These are phyloP conservation scores for Trachythela sp. DNA, from an alignment of 64 coral and sea anemone genomes.

Conservation along the genomic window DNA sequence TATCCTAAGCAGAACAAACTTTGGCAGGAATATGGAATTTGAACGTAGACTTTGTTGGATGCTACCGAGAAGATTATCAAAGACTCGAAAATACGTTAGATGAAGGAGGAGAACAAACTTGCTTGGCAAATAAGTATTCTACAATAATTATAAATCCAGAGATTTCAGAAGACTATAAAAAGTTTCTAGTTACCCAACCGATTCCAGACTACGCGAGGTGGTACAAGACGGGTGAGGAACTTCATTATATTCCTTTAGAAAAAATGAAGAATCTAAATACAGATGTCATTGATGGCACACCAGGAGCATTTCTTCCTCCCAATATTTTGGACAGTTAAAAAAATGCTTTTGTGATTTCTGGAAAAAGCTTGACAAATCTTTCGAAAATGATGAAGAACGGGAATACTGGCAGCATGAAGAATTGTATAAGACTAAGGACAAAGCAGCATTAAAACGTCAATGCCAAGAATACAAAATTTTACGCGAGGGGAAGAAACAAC, in stretches of 20 bases:
- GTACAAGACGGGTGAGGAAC: constrained; percentile 35
- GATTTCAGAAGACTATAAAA: background rate
- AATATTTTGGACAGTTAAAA: constrained; percentile 43
- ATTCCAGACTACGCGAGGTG: constrained; percentile 54
- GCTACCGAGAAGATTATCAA: background rate
- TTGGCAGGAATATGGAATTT: background rate
- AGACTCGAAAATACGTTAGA: background rate
- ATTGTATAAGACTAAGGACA: constrained; percentile 32
- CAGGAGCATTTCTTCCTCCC: constrained; percentile 43
- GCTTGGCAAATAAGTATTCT: constrained; percentile 13
- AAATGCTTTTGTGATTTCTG: constrained; percentile 22
- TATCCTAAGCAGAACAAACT: background rate
- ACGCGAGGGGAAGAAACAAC: constrained; percentile 46
- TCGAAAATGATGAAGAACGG: constrained; percentile 30
- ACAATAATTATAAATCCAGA: constrained; percentile 36
- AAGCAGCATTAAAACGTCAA: constrained; percentile 15
- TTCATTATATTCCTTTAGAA: constrained; percentile 50
- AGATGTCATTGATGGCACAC: constrained; percentile 17
- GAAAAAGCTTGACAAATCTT: constrained; percentile 31
- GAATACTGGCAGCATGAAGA: constrained; percentile 44
- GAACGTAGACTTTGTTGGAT: background rate
- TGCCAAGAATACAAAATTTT: constrained; percentile 20
- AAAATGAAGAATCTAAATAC: background rate
- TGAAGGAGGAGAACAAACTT: background rate
- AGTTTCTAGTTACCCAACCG: constrained; percentile 25